Evolutionary conservation across 2,888 invertebrate species (phyloP).

Genomic region (Caenorhabditis sinica): DNA sequence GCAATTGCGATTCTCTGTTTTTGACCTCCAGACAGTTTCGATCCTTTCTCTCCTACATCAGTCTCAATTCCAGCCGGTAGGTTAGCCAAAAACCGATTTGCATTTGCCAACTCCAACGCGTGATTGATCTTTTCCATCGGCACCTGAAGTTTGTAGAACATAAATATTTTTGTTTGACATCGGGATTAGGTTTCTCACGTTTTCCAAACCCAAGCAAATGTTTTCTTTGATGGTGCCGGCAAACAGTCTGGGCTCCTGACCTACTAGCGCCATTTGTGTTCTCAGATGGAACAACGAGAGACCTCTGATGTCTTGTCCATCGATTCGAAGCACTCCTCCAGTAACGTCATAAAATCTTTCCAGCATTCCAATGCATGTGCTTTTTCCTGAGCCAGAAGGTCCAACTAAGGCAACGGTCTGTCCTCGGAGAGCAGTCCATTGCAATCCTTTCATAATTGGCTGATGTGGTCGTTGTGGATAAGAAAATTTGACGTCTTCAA

Average conservation of each 20-base stretch:
- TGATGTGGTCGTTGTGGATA: constrained; percentile 84
- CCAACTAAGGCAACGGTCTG: constrained; percentile 85
- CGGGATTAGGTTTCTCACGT: constrained; percentile 52
- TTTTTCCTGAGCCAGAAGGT: constrained; percentile 93
- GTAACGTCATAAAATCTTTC: constrained; percentile 91
- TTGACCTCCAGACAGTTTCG: constrained; percentile 91
- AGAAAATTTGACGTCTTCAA: constrained; percentile 83
- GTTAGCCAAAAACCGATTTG: constrained; percentile 70
- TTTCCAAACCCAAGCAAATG: constrained; percentile 89
- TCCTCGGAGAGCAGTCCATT: constrained; percentile 81
- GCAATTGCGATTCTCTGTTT: constrained; percentile 93
- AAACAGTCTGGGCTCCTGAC: constrained; percentile 94
- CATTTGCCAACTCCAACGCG: constrained; percentile 74
- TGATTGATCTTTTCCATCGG: constrained; percentile 74
- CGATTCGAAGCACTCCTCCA: constrained; percentile 85
- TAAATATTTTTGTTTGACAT: constrained; percentile 21
- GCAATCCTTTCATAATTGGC: constrained; percentile 82
- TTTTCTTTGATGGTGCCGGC: constrained; percentile 92
- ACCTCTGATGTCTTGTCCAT: constrained; percentile 87
- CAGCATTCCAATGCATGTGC: constrained; percentile 91
- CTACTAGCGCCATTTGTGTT: constrained; percentile 92
- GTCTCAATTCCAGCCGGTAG: constrained; percentile 77
- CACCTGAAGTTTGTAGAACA: constrained; percentile 49
- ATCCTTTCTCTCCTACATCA: constrained; percentile 87
- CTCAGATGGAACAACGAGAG: constrained; percentile 88